Percentiles rank a stretch among this genome's conserved stretches.
Evolutionary conservation across 2,113 vertebrate genomes (phyloP).

Genomic region (Peromyscus maniculatus): DNA sequence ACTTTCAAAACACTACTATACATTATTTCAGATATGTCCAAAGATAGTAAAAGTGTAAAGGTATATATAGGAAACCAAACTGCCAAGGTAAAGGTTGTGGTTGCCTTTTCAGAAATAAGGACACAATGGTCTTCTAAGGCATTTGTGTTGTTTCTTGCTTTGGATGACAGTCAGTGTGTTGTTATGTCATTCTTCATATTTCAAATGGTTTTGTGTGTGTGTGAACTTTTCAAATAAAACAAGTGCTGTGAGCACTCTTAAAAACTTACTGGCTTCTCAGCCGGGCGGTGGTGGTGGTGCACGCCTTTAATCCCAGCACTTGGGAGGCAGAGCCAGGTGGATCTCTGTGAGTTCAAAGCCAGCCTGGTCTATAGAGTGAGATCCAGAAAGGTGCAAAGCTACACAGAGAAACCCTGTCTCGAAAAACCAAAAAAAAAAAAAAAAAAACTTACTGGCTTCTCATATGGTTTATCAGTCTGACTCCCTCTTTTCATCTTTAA

Average conservation of each 20-base stretch:
- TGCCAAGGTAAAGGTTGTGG: neutral
- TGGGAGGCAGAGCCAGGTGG: too few species aligned
- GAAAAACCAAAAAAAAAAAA: too few species aligned
- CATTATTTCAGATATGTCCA: neutral
- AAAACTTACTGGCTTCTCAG: neutral
- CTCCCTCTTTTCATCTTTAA: slow-evolving; percentile 51
- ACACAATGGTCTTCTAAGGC: neutral
- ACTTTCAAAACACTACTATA: neutral
- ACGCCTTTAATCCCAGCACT: too few species aligned
- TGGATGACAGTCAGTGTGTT: neutral
- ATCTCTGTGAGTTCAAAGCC: too few species aligned
- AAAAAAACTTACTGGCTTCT: neutral
- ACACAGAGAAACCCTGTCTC: too few species aligned
- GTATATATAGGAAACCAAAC: neutral
- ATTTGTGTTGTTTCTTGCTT: neutral
- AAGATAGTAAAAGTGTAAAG: neutral
- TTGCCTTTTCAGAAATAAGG: neutral
- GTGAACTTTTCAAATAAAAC: slow-evolving; percentile 19
- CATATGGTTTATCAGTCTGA: neutral
- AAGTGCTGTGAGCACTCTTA: neutral
- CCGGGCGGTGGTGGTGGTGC: too few species aligned
- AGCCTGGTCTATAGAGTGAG: too few species aligned
- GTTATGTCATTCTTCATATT: neutral
- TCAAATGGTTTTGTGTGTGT: neutral
- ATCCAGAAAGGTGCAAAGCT: too few species aligned